Percentiles rank a stretch among this genome's conserved stretches.
phyloP scores from a whole-genome alignment of 2,113 vertebrate genomes.

The Parotia lawesii region DNA sequence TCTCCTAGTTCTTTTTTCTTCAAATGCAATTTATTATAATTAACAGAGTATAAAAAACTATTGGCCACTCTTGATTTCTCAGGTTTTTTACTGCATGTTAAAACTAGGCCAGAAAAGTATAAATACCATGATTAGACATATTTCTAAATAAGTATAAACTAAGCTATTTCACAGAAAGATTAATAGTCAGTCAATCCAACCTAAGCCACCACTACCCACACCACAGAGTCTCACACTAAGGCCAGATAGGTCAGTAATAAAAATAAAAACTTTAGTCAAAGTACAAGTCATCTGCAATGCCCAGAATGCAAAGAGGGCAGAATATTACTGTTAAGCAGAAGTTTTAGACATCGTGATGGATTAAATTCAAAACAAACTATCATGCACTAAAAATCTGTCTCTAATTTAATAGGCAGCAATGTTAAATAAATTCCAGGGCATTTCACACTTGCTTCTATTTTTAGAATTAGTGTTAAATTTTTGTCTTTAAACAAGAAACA shows the following conservation, averaged over 20 bases:
- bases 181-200: background rate
- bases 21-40: background rate
- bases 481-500: background rate
- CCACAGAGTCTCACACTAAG: background rate
- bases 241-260: background rate
- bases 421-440: background rate
- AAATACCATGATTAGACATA: background rate
- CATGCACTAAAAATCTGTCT: background rate
- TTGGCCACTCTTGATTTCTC: background rate
- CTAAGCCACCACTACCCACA: background rate
- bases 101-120: background rate
- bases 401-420: background rate
- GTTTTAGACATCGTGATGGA: background rate
- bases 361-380: background rate
- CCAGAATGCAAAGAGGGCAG: background rate
- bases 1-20: background rate
- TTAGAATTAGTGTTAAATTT: background rate
- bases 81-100: background rate
- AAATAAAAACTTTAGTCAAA: background rate
- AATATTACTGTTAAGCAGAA: background rate
- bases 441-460: background rate
- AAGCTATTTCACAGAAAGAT: background rate
- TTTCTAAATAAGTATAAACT: background rate
- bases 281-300: background rate
- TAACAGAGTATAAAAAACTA: background rate